Evolutionary conservation across 2,888 invertebrate genomes (phyloP).

Genomic region (Caenorhabditis zanzibari): DNA sequence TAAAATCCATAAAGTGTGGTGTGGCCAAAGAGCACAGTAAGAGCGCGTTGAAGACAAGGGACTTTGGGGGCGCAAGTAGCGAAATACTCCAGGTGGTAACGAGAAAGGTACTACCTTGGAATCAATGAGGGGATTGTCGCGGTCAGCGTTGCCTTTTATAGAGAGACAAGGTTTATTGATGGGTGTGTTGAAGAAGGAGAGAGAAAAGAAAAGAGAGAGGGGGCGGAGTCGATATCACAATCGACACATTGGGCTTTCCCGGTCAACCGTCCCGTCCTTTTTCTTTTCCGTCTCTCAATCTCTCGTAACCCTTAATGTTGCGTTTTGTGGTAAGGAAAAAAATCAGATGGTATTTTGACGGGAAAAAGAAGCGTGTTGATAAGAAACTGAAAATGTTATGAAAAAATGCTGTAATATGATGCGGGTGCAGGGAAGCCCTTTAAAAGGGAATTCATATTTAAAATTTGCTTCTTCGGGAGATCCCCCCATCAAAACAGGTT

Average conservation of each 20-base stretch:
- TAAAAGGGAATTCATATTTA: background rate
- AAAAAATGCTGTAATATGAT: slow-evolving; percentile 25
- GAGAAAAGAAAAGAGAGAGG: background rate
- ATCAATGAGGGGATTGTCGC: slow-evolving; percentile 35
- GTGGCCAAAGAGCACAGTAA: background rate
- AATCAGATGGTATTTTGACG: slow-evolving; percentile 46
- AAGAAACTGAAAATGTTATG: background rate
- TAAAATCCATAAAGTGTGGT: slow-evolving; percentile 61
- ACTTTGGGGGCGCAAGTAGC: background rate
- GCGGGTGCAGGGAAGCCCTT: slow-evolving; percentile 31
- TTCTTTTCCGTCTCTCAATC: slow-evolving; percentile 9
- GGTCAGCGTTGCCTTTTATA: slow-evolving; percentile 54
- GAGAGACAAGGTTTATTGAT: slow-evolving; percentile 35
- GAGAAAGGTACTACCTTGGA: slow-evolving; percentile 27
- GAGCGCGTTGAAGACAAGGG: slow-evolving; percentile 1
- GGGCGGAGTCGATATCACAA: slow-evolving; percentile 46
- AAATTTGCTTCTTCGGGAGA: background rate
- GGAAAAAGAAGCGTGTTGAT: background rate
- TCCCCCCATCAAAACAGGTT: slow-evolving; percentile 1
- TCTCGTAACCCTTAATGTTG: slow-evolving; percentile 13
- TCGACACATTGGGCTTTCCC: slow-evolving; percentile 64
- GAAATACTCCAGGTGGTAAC: slow-evolving; percentile 35
- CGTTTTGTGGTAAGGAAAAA: slow-evolving; percentile 36
- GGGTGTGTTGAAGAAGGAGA: slow-evolving; percentile 9
- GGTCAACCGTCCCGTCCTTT: slow-evolving; percentile 58